phyloP scores from a whole-genome alignment of 2,888 invertebrate genomes.

The Caenorhabditis drosophilae region DNA sequence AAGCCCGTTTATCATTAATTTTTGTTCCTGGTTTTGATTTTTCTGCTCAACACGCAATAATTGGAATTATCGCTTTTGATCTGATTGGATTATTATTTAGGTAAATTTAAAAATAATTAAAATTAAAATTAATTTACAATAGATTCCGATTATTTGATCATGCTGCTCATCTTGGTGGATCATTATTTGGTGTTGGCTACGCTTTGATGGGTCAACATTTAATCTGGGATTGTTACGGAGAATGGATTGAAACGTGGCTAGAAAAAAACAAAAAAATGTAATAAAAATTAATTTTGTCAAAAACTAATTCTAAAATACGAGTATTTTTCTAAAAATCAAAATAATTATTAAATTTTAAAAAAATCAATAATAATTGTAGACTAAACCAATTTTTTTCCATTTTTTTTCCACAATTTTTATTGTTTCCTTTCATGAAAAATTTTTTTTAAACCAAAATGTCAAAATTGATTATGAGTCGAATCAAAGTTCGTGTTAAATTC shows the following conservation, averaged over 20 bases:
- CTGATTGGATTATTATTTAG: slow-evolving; percentile 78
- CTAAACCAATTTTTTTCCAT: too few relatives aligned
- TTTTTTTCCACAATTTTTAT: too few relatives aligned
- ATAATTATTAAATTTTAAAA: too few relatives aligned
- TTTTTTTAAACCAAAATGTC: too few relatives aligned
- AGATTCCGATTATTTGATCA: slow-evolving; percentile 94
- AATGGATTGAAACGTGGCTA: background rate
- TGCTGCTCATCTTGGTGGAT: slow-evolving; percentile 96
- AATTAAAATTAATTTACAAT: slow-evolving; percentile 66
- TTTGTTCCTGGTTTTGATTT: slow-evolving; percentile 88
- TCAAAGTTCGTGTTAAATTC: too few relatives aligned
- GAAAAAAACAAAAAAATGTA: background rate
- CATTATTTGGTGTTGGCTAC: slow-evolving; percentile 81
- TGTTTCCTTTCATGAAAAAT: too few relatives aligned
- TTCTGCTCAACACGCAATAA: slow-evolving; percentile 75
- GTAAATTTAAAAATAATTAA: slow-evolving; percentile 10
- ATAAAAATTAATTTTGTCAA: too few relatives aligned
- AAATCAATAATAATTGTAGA: too few relatives aligned
- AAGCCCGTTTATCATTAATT: slow-evolving; percentile 83
- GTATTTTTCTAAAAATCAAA: too few relatives aligned
- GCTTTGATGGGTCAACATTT: slow-evolving; percentile 28
- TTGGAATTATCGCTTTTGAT: slow-evolving; percentile 82
- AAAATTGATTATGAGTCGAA: too few relatives aligned
- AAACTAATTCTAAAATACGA: too few relatives aligned
- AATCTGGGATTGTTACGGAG: slow-evolving; percentile 2